Evolutionary conservation across 1,140 invertebrate species (phyloP).

Genomic region (Cotesia typhae): DNA sequence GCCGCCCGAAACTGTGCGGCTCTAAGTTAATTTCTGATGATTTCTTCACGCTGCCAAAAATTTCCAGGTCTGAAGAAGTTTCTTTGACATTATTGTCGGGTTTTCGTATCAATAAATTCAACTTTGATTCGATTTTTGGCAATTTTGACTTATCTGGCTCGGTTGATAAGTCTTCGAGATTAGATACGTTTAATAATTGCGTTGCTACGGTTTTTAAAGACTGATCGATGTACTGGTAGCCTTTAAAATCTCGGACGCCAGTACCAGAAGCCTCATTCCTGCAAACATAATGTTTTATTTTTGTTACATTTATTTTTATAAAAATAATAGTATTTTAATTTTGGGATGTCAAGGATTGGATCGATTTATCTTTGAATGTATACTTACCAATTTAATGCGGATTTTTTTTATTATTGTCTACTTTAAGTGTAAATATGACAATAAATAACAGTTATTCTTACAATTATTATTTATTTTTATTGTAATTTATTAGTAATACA

Average conservation of each 20-base stretch:
- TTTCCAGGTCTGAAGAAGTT: constrained; percentile 13
- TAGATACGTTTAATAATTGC: constrained; percentile 57
- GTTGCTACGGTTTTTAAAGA: constrained; percentile 61
- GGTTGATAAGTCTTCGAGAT: constrained; percentile 37
- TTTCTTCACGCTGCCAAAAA: constrained; percentile 23
- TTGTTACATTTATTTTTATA: not conserved
- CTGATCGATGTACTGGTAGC: constrained; percentile 59
- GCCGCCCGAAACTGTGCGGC: constrained; percentile 49
- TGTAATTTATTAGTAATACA: constrained; percentile 52
- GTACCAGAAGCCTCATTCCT: constrained; percentile 29
- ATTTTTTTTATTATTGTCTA: not conserved
- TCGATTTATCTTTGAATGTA: not conserved
- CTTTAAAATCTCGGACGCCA: constrained; percentile 48
- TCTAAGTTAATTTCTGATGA: constrained; percentile 39
- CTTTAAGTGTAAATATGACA: constrained; percentile 21
- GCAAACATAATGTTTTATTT: constrained; percentile 33
- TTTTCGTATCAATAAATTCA: constrained; percentile 29
- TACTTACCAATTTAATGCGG: constrained; percentile 1
- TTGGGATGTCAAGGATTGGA: not conserved
- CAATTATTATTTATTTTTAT: constrained; percentile 36
- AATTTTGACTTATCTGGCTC: not conserved
- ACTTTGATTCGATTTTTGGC: constrained; percentile 36
- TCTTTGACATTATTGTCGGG: not conserved
- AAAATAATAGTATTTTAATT: not conserved
- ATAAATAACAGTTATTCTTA: constrained; percentile 7